Base-by-base conservation (phyloP, 2,797 vertebrate genomes). In the Melanotaenia pygmaea region DNA sequence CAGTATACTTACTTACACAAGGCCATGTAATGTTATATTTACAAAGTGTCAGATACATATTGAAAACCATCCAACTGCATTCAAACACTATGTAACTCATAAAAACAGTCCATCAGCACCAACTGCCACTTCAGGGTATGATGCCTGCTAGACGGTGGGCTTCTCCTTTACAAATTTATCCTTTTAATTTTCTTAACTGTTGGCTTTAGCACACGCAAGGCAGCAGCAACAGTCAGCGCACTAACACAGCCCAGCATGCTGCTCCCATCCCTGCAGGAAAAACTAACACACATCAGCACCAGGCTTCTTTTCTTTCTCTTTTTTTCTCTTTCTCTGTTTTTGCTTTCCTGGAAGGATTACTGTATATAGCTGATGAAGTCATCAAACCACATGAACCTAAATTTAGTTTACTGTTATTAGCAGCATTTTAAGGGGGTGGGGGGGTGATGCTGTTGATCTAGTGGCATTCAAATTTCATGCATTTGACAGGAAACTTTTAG, bases 101-200 rank as follows among this genome's bases (percentile, higher is more conserved):
- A 38, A 73, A 73, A 14, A 12, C 56, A 38, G 35, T 65, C 62
- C 43, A 74, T 45, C 18, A 37, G 43, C 22, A 38, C 8, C 22
- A 35, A 53, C 34, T 6, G 28, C 11, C 45, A 51, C 28, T 43
- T 53, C 24, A 45, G 37, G 45, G 26, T 45, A 64, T 43, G 37
- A 67, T 59, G n/a, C 35, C 67, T 59, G 35, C 51, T 34, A 62
- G 51, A 74, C 43, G 58, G 10, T 9, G 20, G 4, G 18, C 58
- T 53, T 24, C 61, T 37, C 51, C 51, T 34, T 63, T 63, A 66
- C 59, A 67, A 80, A 80, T 18, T 14, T 71, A 28, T 59, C 37
- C 43, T 32, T 70, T 75, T 64, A 54, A 74, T 79, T 70, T 67
- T 50, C 67, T 34, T 70, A 53, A 66, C 59, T 63, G 59, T 47